These are phyloP conservation scores for Tachysurus vachellii DNA, from an alignment of 2,113 vertebrate species.

Conservation along the genomic window DNA sequence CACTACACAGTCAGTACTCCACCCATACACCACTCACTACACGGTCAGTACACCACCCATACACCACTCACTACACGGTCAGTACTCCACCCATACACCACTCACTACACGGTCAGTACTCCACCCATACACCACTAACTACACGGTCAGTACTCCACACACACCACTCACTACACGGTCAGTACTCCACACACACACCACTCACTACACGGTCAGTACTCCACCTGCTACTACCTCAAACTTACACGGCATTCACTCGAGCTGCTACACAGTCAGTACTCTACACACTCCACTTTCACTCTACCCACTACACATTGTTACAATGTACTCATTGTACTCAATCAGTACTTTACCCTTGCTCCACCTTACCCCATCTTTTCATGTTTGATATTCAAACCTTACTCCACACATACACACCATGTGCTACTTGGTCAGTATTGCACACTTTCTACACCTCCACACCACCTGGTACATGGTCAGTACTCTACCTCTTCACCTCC, in stretches of 20 bases:
- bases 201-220: too few species aligned
- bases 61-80: neutral
- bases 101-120: neutral
- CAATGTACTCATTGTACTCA: too few species aligned
- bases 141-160: neutral
- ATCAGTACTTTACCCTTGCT: neutral
- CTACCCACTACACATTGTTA: neutral
- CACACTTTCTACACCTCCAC: neutral
- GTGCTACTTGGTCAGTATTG: neutral
- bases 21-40: neutral
- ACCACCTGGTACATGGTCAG: too few species aligned
- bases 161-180: too few species aligned
- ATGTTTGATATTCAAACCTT: too few species aligned
- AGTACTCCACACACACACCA: too few species aligned
- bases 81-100: neutral
- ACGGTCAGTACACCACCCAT: neutral
- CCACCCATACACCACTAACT: neutral
- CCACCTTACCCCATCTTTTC: neutral
- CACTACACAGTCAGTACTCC: neutral
- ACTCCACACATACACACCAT: too few species aligned
- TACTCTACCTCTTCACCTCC: neutral
- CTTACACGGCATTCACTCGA: neutral
- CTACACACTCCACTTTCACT: neutral
- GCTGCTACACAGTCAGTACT: neutral
- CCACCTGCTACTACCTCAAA: too few species aligned